Conservation (phyloP, 2,797 vertebrate genomes). For the Catharus ustulatus region DNA sequence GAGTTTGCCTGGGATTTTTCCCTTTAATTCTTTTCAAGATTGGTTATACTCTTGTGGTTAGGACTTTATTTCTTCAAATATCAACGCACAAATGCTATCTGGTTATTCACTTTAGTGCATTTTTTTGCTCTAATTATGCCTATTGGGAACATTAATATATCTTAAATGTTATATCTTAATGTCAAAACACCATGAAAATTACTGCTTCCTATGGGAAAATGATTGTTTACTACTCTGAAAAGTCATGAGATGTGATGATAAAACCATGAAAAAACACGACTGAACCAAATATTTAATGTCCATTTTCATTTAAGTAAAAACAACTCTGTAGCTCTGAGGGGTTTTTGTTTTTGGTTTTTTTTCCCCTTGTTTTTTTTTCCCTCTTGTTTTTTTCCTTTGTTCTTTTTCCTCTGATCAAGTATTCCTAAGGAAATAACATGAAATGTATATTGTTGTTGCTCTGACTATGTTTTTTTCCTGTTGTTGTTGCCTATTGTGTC, state of each 20-base stretch:
- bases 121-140: constrained; percentile 13
- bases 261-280: background rate
- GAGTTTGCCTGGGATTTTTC: background rate
- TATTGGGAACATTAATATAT: background rate
- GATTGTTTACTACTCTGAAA: constrained; percentile 11
- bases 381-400: background rate
- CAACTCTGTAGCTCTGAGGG: background rate
- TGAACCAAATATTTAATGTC: background rate
- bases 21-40: background rate
- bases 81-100: background rate
- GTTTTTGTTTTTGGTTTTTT: fast-evolving
- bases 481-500: background rate
- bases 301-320: background rate
- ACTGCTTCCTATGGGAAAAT: background rate
- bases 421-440: background rate
- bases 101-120: background rate
- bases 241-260: background rate
- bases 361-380: fast-evolving
- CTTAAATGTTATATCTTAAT: background rate
- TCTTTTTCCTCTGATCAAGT: constrained; percentile 3
- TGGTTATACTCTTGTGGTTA: background rate
- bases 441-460: background rate
- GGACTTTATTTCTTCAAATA: background rate
- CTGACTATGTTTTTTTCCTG: background rate
- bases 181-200: background rate